Evolutionary conservation across 2,888 invertebrate species (phyloP), one percentile per base, ranked within the genome.

Genomic region (Odontocerum albicorne): DNA sequence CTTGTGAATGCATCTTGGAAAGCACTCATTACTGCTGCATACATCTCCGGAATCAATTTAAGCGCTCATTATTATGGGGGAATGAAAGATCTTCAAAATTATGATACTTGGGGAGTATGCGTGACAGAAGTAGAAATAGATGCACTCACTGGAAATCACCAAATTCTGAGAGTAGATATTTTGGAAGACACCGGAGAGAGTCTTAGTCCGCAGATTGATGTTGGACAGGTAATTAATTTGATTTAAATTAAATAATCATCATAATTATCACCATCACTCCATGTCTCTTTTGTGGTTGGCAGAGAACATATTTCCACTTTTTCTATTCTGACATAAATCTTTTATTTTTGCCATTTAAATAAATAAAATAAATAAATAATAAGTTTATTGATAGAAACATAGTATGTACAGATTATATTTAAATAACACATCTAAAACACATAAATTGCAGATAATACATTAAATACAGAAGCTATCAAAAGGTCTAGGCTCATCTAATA

Each of bases 51-150:
- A 67, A 70, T 86, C 47, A 77, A 81, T 64, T 73, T 86, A 2
- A 78, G 79, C 63, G 71, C 79, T 1, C 75, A 72, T 19, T 75
- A 81, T 66, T 76, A 81, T 73, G 69, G 65, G 36, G 71, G 71
- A 2, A 49, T 63, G 13, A 75, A 79, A 27, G 75, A 76, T 16
- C 64, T 84, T 16, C 64, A 72, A 63, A 53, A 39, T 0, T 88
- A 88, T 65, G 63, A 66, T 1, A 76, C 87, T 35, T 85, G 82
- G 65, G 87, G 85, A 3, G 75, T 78, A 0, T 75, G 81, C 43
- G 74, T 81, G 0, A 69, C 77, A 0, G 89, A 90, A 69, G 80
- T 88, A 0, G 86, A 87, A 64, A 66, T 90, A 1, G 90, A 90
- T 64, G 72, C 86, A 4, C 69, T 90, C 35, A 88, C 87, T 0